Evolutionary conservation across 64 coral and sea anemone genomes (phyloP).

Genomic region (Stichodactyla helianthus): DNA sequence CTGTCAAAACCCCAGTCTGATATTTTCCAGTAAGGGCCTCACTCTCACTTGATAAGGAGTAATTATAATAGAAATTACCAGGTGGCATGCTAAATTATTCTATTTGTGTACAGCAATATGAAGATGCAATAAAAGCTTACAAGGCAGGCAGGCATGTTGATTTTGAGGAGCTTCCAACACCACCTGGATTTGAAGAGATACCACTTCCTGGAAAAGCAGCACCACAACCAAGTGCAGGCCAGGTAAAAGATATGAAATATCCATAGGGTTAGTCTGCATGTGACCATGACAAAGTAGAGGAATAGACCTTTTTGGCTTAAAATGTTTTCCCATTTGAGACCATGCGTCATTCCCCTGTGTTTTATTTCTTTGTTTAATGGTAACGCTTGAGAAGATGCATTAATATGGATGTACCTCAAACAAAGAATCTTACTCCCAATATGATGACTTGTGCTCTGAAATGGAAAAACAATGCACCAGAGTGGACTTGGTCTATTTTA

Average conservation of each 20-base stretch:
- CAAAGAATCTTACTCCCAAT: too few species aligned
- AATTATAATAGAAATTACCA: too few species aligned
- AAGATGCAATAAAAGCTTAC: constrained; percentile 85
- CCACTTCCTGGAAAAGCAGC: constrained; percentile 49
- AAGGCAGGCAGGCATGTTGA: constrained; percentile 84
- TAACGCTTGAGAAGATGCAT: too few species aligned
- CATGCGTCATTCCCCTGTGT: too few species aligned
- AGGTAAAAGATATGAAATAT: background rate
- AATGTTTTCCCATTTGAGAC: background rate
- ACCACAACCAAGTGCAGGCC: background rate
- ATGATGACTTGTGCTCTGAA: too few species aligned
- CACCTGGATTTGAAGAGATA: constrained; percentile 88
- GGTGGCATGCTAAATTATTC: background rate
- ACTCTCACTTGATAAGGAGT: too few species aligned
- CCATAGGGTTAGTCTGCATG: background rate
- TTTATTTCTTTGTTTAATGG: background rate
- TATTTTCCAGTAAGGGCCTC: too few species aligned
- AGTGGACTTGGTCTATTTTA: too few species aligned
- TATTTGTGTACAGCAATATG: constrained; percentile 75
- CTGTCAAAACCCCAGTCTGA: too few species aligned
- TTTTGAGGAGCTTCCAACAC: constrained; percentile 85
- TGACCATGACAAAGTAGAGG: too few species aligned
- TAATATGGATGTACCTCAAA: too few species aligned
- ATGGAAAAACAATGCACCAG: too few species aligned
- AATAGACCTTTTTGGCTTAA: background rate